Evolutionary conservation across 1,140 invertebrate species (phyloP).

Genomic region (Augochlora pura): DNA sequence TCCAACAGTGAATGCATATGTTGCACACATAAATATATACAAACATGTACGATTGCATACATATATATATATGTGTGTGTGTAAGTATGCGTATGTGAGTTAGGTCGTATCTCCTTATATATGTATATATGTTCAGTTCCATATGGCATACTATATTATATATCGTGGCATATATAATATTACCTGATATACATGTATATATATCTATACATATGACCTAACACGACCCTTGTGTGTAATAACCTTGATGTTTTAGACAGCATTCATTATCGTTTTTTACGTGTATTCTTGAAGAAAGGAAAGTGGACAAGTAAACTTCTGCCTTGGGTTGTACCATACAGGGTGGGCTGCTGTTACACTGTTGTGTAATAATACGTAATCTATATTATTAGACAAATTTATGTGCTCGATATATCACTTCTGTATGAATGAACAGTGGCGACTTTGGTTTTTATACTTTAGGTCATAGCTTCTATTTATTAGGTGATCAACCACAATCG

Average conservation of each 20-base stretch:
- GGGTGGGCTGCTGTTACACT: slow-evolving; percentile 30
- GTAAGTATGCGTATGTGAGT: not conserved
- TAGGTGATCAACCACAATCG: too few relatives aligned
- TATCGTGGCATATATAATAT: not conserved
- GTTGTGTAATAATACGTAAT: not conserved
- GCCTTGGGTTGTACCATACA: slow-evolving; percentile 27
- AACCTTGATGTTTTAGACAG: slow-evolving; percentile 76
- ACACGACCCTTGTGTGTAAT: slow-evolving; percentile 73
- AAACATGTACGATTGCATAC: slow-evolving; percentile 1
- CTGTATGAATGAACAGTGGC: too few relatives aligned
- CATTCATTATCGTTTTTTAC: slow-evolving; percentile 73
- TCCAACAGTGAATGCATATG: slow-evolving; percentile 65
- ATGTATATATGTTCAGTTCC: slow-evolving; percentile 11
- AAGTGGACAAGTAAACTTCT: slow-evolving; percentile 40
- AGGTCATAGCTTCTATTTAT: too few relatives aligned
- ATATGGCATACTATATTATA: not conserved
- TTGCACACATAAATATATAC: slow-evolving; percentile 49
- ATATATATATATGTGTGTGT: slow-evolving; percentile 8
- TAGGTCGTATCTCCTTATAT: slow-evolving; percentile 7
- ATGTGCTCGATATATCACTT: too few relatives aligned
- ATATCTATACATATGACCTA: slow-evolving; percentile 62
- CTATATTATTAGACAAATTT: not conserved
- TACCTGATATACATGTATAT: not conserved
- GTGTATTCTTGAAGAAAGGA: slow-evolving; percentile 57
- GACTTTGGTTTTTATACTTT: too few relatives aligned